These are phyloP conservation scores for Patella ulyssiponensis DNA, from an alignment of 2,888 invertebrate genomes.

Conservation along the genomic window DNA sequence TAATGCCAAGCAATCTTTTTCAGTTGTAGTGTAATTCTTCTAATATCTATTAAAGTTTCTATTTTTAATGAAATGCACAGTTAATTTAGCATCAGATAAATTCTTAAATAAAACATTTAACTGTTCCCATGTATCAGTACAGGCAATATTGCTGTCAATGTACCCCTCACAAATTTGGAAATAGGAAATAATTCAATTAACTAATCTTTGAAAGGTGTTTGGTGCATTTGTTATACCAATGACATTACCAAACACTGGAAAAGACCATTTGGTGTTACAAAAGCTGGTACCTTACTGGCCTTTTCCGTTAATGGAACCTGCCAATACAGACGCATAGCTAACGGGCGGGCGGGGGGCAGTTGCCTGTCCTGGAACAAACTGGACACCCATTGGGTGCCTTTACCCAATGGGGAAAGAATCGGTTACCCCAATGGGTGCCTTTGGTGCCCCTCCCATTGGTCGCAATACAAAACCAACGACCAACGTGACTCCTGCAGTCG, in stretches of 20 bases:
- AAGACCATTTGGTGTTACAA: constrained; percentile 33
- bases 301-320: constrained; percentile 37
- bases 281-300: constrained; percentile 46
- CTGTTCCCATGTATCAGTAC: constrained; percentile 22
- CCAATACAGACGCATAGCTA: constrained; percentile 14
- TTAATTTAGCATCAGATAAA: constrained; percentile 21
- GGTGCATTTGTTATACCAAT: constrained; percentile 45
- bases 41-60: constrained; percentile 41
- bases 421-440: too few species aligned
- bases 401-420: too few species aligned
- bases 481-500: too few species aligned
- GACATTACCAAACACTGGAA: constrained; percentile 44
- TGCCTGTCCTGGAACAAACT: too few species aligned
- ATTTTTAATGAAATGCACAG: constrained; percentile 25
- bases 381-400: too few species aligned
- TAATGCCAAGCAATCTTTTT: constrained; percentile 44
- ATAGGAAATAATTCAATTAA: constrained; percentile 26
- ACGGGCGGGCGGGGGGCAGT: too few species aligned
- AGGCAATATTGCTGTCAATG: constrained; percentile 37
- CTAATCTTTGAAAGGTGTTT: constrained; percentile 41
- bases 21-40: constrained; percentile 40
- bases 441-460: too few species aligned
- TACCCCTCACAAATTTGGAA: constrained; percentile 33
- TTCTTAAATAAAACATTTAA: constrained; percentile 24
- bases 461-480: too few species aligned